Percentiles rank a stretch among this genome's conserved stretches.
These are phyloP conservation scores for Synanthedon vespiformis DNA, from an alignment of 2,888 invertebrate genomes.

Conservation along the genomic window DNA sequence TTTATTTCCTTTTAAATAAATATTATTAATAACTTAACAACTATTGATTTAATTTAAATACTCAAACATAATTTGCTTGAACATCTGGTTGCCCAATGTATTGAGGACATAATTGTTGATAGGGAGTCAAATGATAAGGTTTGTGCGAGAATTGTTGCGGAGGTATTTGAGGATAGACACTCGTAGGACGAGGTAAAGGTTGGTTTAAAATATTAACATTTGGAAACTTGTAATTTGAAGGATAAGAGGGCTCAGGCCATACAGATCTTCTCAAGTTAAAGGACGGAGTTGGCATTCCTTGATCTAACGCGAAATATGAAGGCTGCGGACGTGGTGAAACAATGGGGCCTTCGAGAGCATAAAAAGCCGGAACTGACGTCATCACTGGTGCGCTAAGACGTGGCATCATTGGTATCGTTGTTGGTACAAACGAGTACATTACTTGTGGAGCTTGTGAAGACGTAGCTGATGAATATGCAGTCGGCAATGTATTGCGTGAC, in stretches of 20 bases:
- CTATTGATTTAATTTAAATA: neutral
- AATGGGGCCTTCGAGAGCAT: neutral
- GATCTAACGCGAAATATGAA: slow-evolving; percentile 6
- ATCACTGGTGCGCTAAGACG: slow-evolving; percentile 10
- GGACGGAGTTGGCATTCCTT: slow-evolving; percentile 10
- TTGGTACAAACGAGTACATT: slow-evolving; percentile 9
- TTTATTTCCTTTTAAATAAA: too few relatives aligned
- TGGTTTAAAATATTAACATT: neutral
- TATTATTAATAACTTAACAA: too few relatives aligned
- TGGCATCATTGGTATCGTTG: slow-evolving; percentile 10
- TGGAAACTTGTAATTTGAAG: slow-evolving; percentile 5
- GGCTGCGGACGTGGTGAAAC: neutral
- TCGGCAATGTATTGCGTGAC: slow-evolving; percentile 13
- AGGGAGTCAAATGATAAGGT: slow-evolving; percentile 4
- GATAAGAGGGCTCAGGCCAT: neutral
- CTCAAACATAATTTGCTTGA: neutral
- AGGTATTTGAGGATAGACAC: slow-evolving; percentile 4
- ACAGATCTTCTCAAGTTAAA: slow-evolving; percentile 10
- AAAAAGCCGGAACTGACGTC: neutral
- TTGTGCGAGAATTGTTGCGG: slow-evolving; percentile 7
- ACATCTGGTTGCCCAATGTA: slow-evolving; percentile 12
- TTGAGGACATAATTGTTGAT: slow-evolving; percentile 6
- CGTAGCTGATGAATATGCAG: slow-evolving; percentile 17
- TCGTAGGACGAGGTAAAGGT: slow-evolving; percentile 1
- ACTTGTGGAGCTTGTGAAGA: slow-evolving; percentile 10